phyloP scores from a whole-genome alignment of 2,888 invertebrate genomes.

The Siphlonurus alternatus region DNA sequence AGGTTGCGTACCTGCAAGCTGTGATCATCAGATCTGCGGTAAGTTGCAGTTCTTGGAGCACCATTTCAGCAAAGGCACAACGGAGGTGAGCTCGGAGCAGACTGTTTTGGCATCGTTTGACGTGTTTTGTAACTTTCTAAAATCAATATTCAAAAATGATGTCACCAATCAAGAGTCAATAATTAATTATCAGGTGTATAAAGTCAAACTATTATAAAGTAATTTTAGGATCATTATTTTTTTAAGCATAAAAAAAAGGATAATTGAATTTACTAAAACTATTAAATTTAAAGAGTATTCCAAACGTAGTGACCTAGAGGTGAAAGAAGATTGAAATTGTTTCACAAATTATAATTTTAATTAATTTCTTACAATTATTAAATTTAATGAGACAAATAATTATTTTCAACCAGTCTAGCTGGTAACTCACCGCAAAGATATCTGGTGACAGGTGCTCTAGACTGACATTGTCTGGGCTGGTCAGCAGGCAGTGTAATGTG shows the following conservation, averaged over 20 bases:
- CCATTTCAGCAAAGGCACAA: conserved; percentile 28
- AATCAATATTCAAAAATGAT: no score
- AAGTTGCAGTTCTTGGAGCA: conserved; percentile 36
- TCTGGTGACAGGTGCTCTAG: conserved; percentile 38
- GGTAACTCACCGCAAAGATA: conserved; percentile 32
- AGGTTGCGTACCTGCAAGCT: conserved; percentile 30
- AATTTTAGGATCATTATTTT: no score
- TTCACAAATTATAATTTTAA: no score
- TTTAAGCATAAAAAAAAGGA: no score
- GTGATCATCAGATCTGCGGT: conserved; percentile 41
- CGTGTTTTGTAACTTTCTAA: conserved; percentile 36
- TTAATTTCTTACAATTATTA: no score
- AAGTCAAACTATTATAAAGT: no score
- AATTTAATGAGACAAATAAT: conserved; percentile 12
- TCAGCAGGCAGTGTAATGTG: conserved; percentile 36
- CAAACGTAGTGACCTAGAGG: no score
- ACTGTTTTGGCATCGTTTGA: conserved; percentile 33
- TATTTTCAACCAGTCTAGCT: conserved; percentile 5
- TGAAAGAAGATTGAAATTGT: no score
- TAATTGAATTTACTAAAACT: no score
- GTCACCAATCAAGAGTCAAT: no score
- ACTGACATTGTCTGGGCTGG: conserved; percentile 39
- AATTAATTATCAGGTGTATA: no score
- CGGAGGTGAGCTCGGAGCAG: conserved; percentile 26
- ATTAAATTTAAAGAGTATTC: no score